Conservation (phyloP, 2,888 invertebrate species). For the Nebria brevicollis region DNA sequence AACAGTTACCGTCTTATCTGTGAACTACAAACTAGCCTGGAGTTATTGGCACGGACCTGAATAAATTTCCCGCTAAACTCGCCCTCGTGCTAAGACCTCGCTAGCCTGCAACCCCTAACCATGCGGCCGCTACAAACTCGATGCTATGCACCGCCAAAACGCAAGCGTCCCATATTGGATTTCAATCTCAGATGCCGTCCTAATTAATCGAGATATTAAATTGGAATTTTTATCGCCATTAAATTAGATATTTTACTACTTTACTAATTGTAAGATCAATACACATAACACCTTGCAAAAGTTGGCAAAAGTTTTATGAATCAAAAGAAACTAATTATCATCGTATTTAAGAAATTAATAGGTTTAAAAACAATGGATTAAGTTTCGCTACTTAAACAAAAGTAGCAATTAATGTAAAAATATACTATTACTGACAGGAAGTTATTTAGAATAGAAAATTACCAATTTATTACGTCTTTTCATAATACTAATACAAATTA, state of each 20-base stretch:
- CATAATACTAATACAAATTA: no score
- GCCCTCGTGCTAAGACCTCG: constrained; percentile 11
- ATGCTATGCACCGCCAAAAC: neutral
- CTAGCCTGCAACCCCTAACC: constrained; percentile 12
- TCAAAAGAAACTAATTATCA: no score
- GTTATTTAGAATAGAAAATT: no score
- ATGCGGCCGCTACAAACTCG: constrained; percentile 12
- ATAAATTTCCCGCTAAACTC: constrained; percentile 45
- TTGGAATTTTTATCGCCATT: neutral
- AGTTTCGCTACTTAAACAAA: no score
- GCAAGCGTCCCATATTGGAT: constrained; percentile 7
- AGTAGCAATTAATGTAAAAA: no score
- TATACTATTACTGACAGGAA: no score
- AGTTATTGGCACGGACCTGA: constrained; percentile 48
- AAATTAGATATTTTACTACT: neutral
- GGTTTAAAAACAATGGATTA: no score
- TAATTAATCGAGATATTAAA: neutral
- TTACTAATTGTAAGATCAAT: no score
- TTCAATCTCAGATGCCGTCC: neutral
- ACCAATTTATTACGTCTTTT: no score
- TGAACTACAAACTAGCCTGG: constrained; percentile 47
- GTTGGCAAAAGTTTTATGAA: no score
- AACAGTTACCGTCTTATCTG: constrained; percentile 45
- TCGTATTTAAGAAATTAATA: no score
- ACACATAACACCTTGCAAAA: no score